Evolutionary conservation across 2,888 invertebrate genomes (phyloP), one percentile per base, ranked within the genome.

Genomic region (Sphecodes monilicornis): DNA sequence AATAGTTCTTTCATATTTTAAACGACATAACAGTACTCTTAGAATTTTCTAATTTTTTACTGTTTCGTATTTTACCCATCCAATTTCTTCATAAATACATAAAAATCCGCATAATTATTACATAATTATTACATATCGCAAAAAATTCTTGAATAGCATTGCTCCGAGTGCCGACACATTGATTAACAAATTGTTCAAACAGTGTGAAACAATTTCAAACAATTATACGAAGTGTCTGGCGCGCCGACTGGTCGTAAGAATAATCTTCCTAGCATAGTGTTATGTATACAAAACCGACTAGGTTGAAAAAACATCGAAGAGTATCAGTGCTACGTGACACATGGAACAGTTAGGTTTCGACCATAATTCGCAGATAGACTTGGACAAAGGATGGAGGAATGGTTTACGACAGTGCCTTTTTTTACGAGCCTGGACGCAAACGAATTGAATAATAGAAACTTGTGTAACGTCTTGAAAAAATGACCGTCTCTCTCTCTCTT

Each of bases 291-390:
- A 57, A 57, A 29, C 13, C 26, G 57, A 57, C 26, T 26, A 5
- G 26, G 29, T 57, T 0, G 26, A 29, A 26, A 57, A 16, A 13
- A 26, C 16, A 26, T 43, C 6, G 43, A 69, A 26, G 39, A 4
- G 36, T 83, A 72, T 68, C 82, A 68, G 75, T 83, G 82, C 72
- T 81, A 68, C 81, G 82, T 66, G 71, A 50, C 69, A 36, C n/a
- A 78, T 26, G 36, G 32, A 74, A 26, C 29, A 36, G 18, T 13
- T 10, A 75, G 32, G 43, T 46, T 36, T 43, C 26, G 32, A 22
- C 39, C 13, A 43, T 43, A 41, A 46, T 64, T 54, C n/a, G 22
- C 10, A 43, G 22, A 4, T 43, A 32, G n/a, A 29, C 1, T 32
- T 8, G 0, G 41, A n/a, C 41, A 29, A 32, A 39, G n/a, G 13